These are phyloP conservation scores for Rhipidura dahli DNA, from an alignment of 2,113 vertebrate species.

Conservation along the genomic window DNA sequence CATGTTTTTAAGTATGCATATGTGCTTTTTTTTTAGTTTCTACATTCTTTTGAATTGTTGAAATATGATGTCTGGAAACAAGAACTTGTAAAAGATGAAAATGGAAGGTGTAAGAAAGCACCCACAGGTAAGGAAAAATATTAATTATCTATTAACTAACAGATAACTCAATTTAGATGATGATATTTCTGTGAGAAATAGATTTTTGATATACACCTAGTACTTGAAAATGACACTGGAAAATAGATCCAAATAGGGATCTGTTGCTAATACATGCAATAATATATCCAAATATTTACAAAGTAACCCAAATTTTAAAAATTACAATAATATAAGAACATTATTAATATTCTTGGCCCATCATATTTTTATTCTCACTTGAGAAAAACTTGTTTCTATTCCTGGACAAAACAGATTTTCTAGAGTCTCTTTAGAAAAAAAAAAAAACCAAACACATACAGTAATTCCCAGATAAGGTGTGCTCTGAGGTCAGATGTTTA, in stretches of 20 bases:
- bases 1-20: not conserved
- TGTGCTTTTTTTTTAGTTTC: not conserved
- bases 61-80: conserved; percentile 75
- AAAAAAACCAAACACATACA: no score
- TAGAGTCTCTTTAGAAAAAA: not conserved
- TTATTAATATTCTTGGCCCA: not conserved
- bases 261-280: not conserved
- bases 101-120: conserved; percentile 67
- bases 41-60: conserved; percentile 57
- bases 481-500: not conserved
- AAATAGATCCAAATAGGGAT: not conserved
- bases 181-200: not conserved
- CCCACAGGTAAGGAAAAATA: conserved; percentile 59
- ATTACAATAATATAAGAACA: not conserved
- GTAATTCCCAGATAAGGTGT: not conserved
- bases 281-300: not conserved
- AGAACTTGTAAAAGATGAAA: conserved; percentile 67
- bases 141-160: not conserved
- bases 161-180: not conserved
- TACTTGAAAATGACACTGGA: not conserved
- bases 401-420: not conserved
- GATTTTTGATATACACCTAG: not conserved
- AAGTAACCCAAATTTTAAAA: rapidly evolving
- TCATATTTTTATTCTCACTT: not conserved
- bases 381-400: not conserved